These are phyloP conservation scores for Pseudocheirus occidentalis DNA, from an alignment of 2,797 vertebrate species.

Conservation along the genomic window DNA sequence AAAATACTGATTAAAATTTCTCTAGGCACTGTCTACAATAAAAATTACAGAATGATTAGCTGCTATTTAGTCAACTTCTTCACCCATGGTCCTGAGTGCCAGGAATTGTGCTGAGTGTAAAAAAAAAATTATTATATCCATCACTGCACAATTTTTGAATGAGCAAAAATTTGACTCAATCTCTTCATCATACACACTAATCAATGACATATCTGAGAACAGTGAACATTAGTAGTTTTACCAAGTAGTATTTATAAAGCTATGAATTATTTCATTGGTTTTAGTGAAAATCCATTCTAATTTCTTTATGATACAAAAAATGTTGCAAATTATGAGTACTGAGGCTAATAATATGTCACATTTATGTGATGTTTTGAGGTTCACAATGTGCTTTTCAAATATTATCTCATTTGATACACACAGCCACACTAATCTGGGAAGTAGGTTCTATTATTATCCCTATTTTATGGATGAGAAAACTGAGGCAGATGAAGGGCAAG, in stretches of 20 bases:
- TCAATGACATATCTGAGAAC: neutral
- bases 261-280: neutral
- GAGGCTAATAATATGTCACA: neutral
- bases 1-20: conserved; percentile 10
- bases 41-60: neutral
- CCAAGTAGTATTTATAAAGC: neutral
- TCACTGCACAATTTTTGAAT: conserved; percentile 37
- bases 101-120: conserved; percentile 2
- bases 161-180: conserved; percentile 21
- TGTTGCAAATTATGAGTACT: neutral
- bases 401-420: neutral
- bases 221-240: neutral
- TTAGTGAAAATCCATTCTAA: neutral
- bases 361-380: neutral
- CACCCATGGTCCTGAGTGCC: conserved; percentile 6
- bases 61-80: conserved; percentile 58
- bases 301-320: neutral
- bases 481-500: neutral
- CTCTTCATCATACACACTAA: conserved; percentile 32
- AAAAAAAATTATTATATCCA: conserved; percentile 30
- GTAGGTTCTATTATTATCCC: neutral
- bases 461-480: neutral
- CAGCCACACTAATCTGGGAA: neutral
- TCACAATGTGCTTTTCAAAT: neutral
- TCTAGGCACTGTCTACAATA: conserved; percentile 32